phyloP scores from a whole-genome alignment of 2,113 vertebrate species.

The Malurus elegans region DNA sequence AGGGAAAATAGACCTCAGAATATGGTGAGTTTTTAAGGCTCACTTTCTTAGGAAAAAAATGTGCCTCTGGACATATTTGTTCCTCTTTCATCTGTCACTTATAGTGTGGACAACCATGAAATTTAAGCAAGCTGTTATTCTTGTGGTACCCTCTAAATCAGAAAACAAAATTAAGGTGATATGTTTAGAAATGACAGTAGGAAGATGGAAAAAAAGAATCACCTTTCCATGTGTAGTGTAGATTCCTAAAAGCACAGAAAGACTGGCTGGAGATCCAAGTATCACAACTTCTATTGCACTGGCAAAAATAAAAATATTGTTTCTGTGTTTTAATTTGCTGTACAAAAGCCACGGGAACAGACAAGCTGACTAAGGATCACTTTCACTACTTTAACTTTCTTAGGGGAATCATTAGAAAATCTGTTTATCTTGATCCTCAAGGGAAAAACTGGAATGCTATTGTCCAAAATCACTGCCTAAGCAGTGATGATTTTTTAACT shows the following conservation, averaged over 20 bases:
- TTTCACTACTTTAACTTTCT: not conserved
- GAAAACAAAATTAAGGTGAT: not conserved
- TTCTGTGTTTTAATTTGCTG: not conserved
- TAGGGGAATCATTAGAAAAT: not conserved
- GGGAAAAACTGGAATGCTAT: not conserved
- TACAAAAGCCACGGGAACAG: not conserved
- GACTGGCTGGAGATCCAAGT: not conserved
- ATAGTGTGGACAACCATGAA: not conserved
- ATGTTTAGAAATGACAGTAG: not conserved
- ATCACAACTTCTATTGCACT: not conserved
- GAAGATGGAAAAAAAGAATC: not conserved
- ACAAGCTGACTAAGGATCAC: not conserved
- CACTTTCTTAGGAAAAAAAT: not conserved
- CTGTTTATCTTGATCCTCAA: not conserved
- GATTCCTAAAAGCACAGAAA: not conserved
- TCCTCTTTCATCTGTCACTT: not conserved
- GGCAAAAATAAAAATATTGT: not conserved
- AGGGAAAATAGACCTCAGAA: not conserved
- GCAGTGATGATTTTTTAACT: not conserved
- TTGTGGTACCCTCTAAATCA: not conserved
- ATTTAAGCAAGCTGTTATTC: not conserved
- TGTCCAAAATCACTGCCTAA: not conserved
- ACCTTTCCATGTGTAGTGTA: accelerated
- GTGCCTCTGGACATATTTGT: not conserved
- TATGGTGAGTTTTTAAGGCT: not conserved